Evolutionary conservation across 2,888 invertebrate species (phyloP).

Genomic region (Pammene fasciana): DNA sequence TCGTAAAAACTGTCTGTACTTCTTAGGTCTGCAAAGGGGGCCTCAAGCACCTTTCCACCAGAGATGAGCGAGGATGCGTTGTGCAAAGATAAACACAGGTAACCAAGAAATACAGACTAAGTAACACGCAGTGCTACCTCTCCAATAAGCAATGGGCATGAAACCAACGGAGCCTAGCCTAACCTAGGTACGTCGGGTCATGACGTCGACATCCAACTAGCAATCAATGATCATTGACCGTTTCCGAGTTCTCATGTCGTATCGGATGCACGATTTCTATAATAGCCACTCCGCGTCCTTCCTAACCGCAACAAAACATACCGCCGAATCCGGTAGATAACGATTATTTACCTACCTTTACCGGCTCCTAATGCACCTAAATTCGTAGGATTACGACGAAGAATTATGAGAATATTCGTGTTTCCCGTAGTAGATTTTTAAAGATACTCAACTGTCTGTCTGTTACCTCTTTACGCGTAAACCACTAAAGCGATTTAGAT

Average conservation of each 20-base stretch:
- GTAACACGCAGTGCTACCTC: too few relatives aligned
- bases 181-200: not conserved
- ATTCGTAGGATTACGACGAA: slow-evolving; percentile 49
- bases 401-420: slow-evolving; percentile 42
- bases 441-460: too few relatives aligned
- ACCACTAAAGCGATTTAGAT: too few relatives aligned
- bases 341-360: slow-evolving; percentile 33
- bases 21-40: too few relatives aligned
- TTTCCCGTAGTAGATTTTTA: slow-evolving; percentile 42
- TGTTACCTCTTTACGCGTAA: too few relatives aligned
- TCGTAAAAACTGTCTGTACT: too few relatives aligned
- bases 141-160: too few relatives aligned
- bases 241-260: slow-evolving; percentile 26
- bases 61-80: too few relatives aligned
- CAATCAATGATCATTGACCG: slow-evolving; percentile 21
- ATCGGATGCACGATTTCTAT: slow-evolving; percentile 38
- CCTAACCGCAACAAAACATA: slow-evolving; percentile 29
- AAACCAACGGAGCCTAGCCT: not conserved
- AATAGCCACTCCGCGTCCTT: slow-evolving; percentile 36
- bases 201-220: slow-evolving; percentile 17
- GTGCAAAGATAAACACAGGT: too few relatives aligned
- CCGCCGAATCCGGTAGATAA: slow-evolving; percentile 23
- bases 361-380: slow-evolving; percentile 37
- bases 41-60: too few relatives aligned
- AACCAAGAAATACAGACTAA: too few relatives aligned